A percentile compares a stretch with the other conserved stretches of the same genome.
These are phyloP conservation scores for Pelusios castaneus DNA, from an alignment of 2,113 vertebrate genomes.

Conservation along the genomic window DNA sequence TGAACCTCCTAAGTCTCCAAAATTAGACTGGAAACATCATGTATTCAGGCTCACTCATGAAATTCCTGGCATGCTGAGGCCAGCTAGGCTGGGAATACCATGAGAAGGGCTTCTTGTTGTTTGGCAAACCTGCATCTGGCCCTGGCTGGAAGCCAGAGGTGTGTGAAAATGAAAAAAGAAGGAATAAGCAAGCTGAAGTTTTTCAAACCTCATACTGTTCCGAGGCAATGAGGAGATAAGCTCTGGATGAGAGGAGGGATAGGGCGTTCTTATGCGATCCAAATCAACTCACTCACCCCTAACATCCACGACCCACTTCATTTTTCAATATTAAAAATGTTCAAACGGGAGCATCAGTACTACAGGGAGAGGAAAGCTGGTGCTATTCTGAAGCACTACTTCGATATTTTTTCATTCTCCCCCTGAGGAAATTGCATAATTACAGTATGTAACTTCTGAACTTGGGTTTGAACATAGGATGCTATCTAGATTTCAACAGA, in stretches of 20 bases:
- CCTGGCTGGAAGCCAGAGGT: not conserved
- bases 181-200: not conserved
- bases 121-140: conserved; percentile 15
- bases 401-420: conserved; percentile 48
- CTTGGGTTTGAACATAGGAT: conserved; percentile 19
- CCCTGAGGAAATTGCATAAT: conserved; percentile 49
- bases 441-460: conserved; percentile 53
- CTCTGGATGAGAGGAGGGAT: not conserved
- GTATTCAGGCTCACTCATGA: not conserved
- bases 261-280: not conserved
- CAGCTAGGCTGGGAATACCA: conserved; percentile 15
- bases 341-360: conserved; percentile 15
- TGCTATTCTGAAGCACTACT: conserved; percentile 12
- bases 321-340: conserved; percentile 10
- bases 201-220: not conserved
- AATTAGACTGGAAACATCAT: not conserved
- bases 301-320: not conserved
- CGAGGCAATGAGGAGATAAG: not conserved
- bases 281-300: not conserved
- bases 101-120: not conserved
- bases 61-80: not conserved
- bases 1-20: conserved; percentile 8
- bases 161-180: not conserved
- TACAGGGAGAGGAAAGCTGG: conserved; percentile 1
- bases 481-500: conserved; percentile 48